phyloP scores from a whole-genome alignment of 2,113 vertebrate genomes.

The Prietella phreatophila region DNA sequence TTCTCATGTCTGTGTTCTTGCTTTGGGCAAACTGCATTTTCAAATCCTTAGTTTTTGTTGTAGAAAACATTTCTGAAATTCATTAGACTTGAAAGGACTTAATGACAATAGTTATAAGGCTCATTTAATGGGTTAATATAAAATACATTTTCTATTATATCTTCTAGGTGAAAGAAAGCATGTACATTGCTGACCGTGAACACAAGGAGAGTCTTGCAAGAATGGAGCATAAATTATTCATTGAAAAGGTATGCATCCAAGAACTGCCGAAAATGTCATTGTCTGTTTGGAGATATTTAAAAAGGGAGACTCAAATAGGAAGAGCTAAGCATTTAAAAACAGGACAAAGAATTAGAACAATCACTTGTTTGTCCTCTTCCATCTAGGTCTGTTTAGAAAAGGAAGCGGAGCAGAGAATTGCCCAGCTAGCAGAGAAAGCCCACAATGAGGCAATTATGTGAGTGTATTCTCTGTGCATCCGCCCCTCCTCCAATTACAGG shows the following conservation, averaged over 20 bases:
- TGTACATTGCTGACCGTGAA: constrained; percentile 69
- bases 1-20: not conserved
- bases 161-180: constrained; percentile 74
- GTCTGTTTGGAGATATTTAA: constrained; percentile 7
- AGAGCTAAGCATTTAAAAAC: not conserved
- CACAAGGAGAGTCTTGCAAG: constrained; percentile 75
- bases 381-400: constrained; percentile 75
- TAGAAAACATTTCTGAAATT: not conserved
- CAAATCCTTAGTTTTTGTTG: not conserved
- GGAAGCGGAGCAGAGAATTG: constrained; percentile 78
- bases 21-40: not conserved
- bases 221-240: constrained; percentile 77
- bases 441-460: constrained; percentile 81
- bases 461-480: constrained; percentile 62
- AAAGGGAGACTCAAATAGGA: not conserved
- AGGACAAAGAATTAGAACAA: constrained; percentile 11
- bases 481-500: constrained; percentile 47
- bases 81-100: not conserved
- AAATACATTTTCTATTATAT: not conserved
- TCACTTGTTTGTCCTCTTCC: constrained; percentile 37
- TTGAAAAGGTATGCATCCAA: constrained; percentile 77
- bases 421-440: constrained; percentile 71
- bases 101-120: not conserved
- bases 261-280: not conserved
- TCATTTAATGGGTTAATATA: constrained; percentile 5